Evolutionary conservation across 1,140 invertebrate genomes (phyloP).

Genomic region (Riptortus pedestris): DNA sequence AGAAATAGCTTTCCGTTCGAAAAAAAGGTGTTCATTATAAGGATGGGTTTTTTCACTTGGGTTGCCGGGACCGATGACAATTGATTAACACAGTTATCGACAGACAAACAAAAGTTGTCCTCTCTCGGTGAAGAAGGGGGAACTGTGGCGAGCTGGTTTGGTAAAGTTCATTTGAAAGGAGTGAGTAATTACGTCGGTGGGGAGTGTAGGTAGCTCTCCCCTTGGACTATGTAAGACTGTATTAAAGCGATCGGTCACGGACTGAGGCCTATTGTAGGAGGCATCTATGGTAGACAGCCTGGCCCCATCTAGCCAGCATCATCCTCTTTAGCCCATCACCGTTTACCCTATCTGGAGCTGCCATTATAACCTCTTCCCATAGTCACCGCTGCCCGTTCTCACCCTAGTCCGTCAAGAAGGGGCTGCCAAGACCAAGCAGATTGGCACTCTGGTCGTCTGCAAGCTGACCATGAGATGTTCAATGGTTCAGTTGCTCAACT

Average conservation of each 20-base stretch:
- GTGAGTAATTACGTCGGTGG: neutral
- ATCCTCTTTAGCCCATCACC: too few species aligned
- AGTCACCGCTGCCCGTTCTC: too few species aligned
- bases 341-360: too few species aligned
- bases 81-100: conserved; percentile 17
- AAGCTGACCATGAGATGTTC: neutral
- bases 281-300: neutral
- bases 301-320: neutral
- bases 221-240: too few species aligned
- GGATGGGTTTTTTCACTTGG: neutral
- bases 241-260: neutral
- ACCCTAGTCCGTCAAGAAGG: too few species aligned
- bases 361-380: too few species aligned
- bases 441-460: neutral
- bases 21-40: neutral
- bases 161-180: neutral
- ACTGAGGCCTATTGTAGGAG: neutral
- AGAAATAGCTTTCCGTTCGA: neutral
- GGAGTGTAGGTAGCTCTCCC: neutral
- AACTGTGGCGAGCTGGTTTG: neutral
- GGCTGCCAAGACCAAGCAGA: neutral
- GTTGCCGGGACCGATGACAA: neutral
- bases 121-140: neutral
- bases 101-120: conserved; percentile 12
- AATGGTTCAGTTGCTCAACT: too few species aligned